These are phyloP conservation scores for Lamellibrachia columna DNA, from an alignment of 2,888 invertebrate species.

Conservation along the genomic window DNA sequence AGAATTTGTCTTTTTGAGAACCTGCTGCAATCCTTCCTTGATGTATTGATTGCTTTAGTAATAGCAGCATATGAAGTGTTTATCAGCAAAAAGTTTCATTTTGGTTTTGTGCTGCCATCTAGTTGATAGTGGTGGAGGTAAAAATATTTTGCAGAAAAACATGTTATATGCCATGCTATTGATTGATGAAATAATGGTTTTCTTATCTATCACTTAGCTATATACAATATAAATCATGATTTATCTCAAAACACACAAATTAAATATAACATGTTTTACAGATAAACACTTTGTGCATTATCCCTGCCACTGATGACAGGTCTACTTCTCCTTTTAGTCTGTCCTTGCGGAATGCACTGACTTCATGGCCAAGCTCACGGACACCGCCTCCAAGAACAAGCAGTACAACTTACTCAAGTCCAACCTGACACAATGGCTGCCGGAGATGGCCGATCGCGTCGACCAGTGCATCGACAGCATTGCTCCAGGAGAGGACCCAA, in stretches of 20 bases:
- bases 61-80: not conserved
- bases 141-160: too few relatives aligned
- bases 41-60: not conserved
- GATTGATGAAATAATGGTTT: too few relatives aligned
- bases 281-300: not conserved
- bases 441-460: conserved; percentile 29
- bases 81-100: too few relatives aligned
- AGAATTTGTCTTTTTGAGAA: too few relatives aligned
- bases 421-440: conserved; percentile 34
- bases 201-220: too few relatives aligned
- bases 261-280: too few relatives aligned
- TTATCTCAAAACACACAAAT: too few relatives aligned
- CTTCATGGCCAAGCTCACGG: conserved; percentile 38
- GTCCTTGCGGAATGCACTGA: conserved; percentile 34
- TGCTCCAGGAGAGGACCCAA: conserved; percentile 30
- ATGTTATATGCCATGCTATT: too few relatives aligned
- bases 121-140: too few relatives aligned
- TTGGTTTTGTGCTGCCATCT: too few relatives aligned
- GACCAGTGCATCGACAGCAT: conserved; percentile 29
- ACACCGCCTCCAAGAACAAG: conserved; percentile 39
- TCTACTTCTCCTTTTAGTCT: conserved; percentile 6
- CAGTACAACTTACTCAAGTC: conserved; percentile 36
- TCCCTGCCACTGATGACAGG: not conserved
- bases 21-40: not conserved
- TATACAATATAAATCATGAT: too few relatives aligned